phyloP scores from a whole-genome alignment of 2,888 invertebrate species.

The Drosophila pullipes region DNA sequence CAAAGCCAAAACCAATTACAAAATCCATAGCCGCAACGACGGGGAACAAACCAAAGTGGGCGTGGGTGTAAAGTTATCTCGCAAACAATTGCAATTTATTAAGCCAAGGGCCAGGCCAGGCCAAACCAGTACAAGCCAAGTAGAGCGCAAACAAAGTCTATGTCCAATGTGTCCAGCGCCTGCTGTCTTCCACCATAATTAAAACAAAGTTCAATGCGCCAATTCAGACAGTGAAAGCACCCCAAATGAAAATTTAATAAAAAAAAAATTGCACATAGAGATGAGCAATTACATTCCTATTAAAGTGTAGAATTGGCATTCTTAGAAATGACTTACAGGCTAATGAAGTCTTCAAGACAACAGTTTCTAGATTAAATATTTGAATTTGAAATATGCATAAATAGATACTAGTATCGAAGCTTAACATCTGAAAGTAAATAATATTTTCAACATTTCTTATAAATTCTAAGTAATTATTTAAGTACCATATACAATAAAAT shows the following conservation, averaged over 20 bases:
- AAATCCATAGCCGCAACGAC: conserved; percentile 54
- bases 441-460: neutral
- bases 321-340: neutral
- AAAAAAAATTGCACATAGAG: conserved; percentile 18
- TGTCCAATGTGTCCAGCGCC: conserved; percentile 57
- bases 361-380: neutral
- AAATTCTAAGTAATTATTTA: neutral
- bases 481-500: neutral
- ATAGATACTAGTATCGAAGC: neutral
- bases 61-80: conserved; percentile 66
- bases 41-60: conserved; percentile 52
- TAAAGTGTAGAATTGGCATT: neutral
- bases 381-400: neutral
- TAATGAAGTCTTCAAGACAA: neutral
- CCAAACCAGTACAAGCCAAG: conserved; percentile 52
- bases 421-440: neutral
- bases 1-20: conserved; percentile 78
- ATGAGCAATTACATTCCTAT: conserved; percentile 8
- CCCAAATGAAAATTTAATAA: neutral
- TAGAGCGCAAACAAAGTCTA: conserved; percentile 66
- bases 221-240: conserved; percentile 36
- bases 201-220: conserved; percentile 78
- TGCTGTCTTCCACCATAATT: conserved; percentile 73
- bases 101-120: conserved; percentile 63
- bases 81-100: conserved; percentile 81